Evolutionary conservation across 2,888 invertebrate species (phyloP).

Genomic region (Syritta pipiens): DNA sequence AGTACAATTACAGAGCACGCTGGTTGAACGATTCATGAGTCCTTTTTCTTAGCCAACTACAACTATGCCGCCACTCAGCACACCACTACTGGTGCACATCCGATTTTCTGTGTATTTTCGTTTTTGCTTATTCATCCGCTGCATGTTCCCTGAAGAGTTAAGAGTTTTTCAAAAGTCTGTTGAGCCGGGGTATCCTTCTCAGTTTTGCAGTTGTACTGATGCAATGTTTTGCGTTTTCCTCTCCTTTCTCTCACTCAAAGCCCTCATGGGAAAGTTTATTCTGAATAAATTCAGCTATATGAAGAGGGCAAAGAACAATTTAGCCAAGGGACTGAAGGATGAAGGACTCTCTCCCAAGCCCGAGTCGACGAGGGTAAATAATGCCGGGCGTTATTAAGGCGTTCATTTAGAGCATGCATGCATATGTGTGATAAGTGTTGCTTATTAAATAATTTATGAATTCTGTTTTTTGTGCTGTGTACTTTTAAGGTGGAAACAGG

Average conservation of each 20-base stretch:
- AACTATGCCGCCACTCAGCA: too few relatives aligned
- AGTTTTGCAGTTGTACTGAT: conserved; percentile 12
- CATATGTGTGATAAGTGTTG: conserved; percentile 4
- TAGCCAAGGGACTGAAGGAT: background rate
- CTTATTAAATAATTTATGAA: conserved; percentile 21
- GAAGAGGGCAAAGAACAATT: background rate
- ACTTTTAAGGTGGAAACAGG: too few relatives aligned
- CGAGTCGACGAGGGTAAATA: background rate
- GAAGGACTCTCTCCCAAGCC: too few relatives aligned
- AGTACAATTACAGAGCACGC: too few relatives aligned
- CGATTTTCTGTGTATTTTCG: background rate
- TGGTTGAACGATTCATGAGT: conserved; percentile 8
- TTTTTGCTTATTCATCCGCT: background rate
- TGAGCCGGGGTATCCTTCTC: conserved; percentile 8
- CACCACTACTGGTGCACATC: background rate
- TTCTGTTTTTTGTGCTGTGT: background rate
- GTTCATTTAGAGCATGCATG: background rate
- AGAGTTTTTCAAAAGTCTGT: conserved; percentile 9
- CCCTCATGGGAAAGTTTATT: conserved; percentile 19
- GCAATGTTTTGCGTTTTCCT: background rate
- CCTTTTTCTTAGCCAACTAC: background rate
- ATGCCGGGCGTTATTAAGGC: background rate
- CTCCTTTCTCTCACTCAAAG: background rate
- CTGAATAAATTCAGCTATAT: conserved; percentile 9
- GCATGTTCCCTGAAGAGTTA: conserved; percentile 3